Conservation (phyloP, 2,113 vertebrate genomes). For the Phalacrocorax carbo region DNA sequence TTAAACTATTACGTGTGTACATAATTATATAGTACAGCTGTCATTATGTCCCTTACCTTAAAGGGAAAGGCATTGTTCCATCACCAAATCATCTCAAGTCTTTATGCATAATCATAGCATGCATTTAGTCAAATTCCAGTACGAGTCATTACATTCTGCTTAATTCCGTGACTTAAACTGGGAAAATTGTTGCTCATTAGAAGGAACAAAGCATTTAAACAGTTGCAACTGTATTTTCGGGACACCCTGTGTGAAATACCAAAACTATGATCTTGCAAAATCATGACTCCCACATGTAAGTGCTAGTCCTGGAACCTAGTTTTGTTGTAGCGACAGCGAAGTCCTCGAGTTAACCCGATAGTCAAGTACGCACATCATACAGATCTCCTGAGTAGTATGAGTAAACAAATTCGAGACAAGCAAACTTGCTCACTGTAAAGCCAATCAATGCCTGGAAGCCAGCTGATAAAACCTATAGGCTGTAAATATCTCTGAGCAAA, state of each 20-base stretch:
- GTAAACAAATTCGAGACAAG: background rate
- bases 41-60: constrained; percentile 33
- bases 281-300: background rate
- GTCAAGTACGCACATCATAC: background rate
- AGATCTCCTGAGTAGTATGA: background rate
- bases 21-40: background rate
- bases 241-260: background rate
- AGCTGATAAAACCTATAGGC: background rate
- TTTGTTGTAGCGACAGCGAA: background rate
- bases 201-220: background rate
- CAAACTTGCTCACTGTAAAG: background rate
- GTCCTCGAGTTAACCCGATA: background rate
- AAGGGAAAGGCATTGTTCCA: constrained; percentile 20
- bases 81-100: constrained; percentile 3
- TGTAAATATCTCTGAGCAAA: background rate
- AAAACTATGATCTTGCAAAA: background rate
- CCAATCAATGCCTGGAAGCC: background rate
- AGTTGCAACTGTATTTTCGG: background rate
- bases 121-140: constrained; percentile 24
- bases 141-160: constrained; percentile 23
- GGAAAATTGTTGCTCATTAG: constrained; percentile 25
- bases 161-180: background rate
- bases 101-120: background rate
- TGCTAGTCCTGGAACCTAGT: background rate
- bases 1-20: background rate